phyloP scores from a whole-genome alignment of 2,888 invertebrate species.

The Heliconius hortense region DNA sequence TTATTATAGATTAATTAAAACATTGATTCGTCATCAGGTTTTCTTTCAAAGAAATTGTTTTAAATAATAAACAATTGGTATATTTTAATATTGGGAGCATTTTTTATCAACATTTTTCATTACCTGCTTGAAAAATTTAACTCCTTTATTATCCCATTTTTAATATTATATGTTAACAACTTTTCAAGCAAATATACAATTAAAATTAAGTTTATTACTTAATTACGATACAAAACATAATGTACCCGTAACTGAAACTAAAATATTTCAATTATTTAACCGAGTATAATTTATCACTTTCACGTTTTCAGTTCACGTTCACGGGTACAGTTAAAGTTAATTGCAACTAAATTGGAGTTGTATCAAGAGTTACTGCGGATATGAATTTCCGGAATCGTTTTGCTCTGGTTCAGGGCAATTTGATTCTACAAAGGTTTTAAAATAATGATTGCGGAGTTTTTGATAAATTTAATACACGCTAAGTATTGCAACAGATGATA shows the following conservation, averaged over 20 bases:
- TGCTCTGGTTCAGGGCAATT: conserved; percentile 19
- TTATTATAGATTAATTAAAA: no score
- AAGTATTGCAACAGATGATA: background rate
- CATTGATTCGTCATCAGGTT: no score
- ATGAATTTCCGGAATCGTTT: conserved; percentile 37
- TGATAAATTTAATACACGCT: background rate
- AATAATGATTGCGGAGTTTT: background rate
- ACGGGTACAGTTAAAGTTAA: conserved; percentile 29
- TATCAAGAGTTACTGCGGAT: conserved; percentile 37
- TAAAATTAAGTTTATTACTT: no score
- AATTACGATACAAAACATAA: background rate
- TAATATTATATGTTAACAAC: no score
- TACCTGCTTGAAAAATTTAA: no score
- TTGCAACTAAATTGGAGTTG: conserved; percentile 31
- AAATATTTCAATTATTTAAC: background rate
- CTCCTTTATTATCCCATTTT: no score
- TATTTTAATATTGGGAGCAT: no score
- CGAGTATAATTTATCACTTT: background rate
- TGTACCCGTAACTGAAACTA: background rate
- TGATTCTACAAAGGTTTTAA: conserved; percentile 8
- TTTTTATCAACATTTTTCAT: no score
- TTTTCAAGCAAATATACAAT: no score
- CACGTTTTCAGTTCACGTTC: background rate
- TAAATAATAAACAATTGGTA: no score
- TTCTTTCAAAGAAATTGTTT: no score